Evolutionary conservation across 2,113 vertebrate species (phyloP), one percentile per base, ranked within the genome.

Genomic region (Agelaius phoeniceus): DNA sequence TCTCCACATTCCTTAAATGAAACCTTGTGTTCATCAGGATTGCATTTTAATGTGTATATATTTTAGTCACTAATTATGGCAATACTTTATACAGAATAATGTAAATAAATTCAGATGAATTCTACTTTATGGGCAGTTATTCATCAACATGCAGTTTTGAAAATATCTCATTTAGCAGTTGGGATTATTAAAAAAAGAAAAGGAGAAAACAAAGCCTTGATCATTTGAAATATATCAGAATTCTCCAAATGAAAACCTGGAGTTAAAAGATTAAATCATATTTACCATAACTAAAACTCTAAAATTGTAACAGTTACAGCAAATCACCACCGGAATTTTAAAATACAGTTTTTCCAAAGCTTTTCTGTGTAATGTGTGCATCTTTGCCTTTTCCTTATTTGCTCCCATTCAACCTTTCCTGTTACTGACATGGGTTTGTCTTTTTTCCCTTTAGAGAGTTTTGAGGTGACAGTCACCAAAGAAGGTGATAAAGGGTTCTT

Each of bases 401-500:
- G 93, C 94, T 97, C 95, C 85, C 10, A 74, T 96, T 97, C 97
- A 90, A 19, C 97, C 96, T 98, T 98, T 98, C 97, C 97, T 98
- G 97, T 98, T 97, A 99, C 99, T 99, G 99, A 99, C 98, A 98
- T 97, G 98, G 98, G 98, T 99, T 99, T 99, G 98, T 99, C 98
- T 99, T 99, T 98, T 99, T 98, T 99, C 97, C 98, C 98, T 99
- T 99, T 98, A 99, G 99, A 99, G 98, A 99, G 99, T 99, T 99
- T 99, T 99, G 99, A 99, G 99, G 99, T 99, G 99, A 99, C 99
- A 99, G 98, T 99, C 98, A 99, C 99, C 98, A 98, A 99, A 98
- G 99, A 99, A 99, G 99, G 99, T 99, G 99, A 99, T 99, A 97
- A 98, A 98, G 98, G 99, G 98, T 98, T 99, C 98, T 99, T 99